phyloP scores from a whole-genome alignment of 2,797 vertebrate genomes.

The Enteromius radiatus region DNA sequence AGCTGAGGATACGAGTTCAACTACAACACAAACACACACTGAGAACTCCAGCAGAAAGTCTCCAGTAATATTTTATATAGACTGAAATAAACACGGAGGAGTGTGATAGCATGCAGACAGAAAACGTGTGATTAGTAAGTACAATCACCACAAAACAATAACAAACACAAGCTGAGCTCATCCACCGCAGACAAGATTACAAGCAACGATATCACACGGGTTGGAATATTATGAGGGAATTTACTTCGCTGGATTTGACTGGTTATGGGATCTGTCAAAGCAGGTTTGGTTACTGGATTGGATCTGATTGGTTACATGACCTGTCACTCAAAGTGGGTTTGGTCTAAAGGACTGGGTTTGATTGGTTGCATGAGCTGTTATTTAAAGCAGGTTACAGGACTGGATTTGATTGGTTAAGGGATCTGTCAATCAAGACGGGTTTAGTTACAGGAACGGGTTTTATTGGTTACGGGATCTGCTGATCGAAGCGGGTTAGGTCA shows the following conservation, averaged over 20 bases:
- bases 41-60: conserved; percentile 29
- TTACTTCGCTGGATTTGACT: neutral
- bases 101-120: neutral
- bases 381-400: neutral
- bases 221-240: neutral
- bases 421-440: neutral
- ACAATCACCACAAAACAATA: conserved; percentile 20
- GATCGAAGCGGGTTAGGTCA: neutral
- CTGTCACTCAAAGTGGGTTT: neutral
- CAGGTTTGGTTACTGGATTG: neutral
- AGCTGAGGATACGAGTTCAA: conserved; percentile 35
- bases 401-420: neutral
- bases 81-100: neutral
- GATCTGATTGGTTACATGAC: neutral
- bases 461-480: neutral
- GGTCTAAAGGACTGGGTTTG: neutral
- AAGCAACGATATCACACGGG: neutral
- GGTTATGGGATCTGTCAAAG: neutral
- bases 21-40: conserved; percentile 28
- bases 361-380: neutral
- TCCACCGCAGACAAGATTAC: neutral
- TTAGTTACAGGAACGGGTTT: neutral
- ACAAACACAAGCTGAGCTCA: conserved; percentile 1
- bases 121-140: neutral
- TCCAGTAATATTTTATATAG: neutral